Evolutionary conservation across 2,113 vertebrate genomes (phyloP), one percentile per base, ranked within the genome.

Genomic region (Heterotis niloticus): DNA sequence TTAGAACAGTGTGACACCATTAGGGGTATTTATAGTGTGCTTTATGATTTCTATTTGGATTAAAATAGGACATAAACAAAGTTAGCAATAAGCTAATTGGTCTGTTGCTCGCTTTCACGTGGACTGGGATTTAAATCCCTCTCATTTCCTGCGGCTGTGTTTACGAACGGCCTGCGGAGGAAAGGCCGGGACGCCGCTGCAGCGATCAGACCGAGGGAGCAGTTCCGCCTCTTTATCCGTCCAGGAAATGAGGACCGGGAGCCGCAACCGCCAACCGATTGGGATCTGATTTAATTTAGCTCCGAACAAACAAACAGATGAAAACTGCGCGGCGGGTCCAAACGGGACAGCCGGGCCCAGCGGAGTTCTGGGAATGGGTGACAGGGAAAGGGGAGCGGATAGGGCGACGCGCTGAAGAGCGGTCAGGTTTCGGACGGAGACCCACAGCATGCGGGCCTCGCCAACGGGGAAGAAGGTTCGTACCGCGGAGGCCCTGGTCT

Each of bases 91-190:
- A 52, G 75, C 20, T 65, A 65, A 65, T 65, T 62, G 62, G 26
- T 79, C 51, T 72, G 20, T 60, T 16, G 17, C 70, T 17, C 62
- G 81, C 83, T 78, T 82, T 82, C 82, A 83, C 82, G 80, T 82
- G 75, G 79, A 81, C 80, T 78, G 65, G 81, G 81, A 84, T 86
- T 84, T 86, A 75, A 82, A 81, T 80, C 82, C 82, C 77, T 81
- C 85, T 83, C 83, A 85, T 86, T 86, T 86, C 82, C 83, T 83
- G 81, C 84, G 79, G 69, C 84, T 83, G 83, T 83, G 79, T 82
- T 82, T 79, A 84, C 81, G 78, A 81, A 80, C 82, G 77, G 81
- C 64, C 83, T 78, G 69, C 64, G 79, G 77, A 29, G 29, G 20
- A 24, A 62, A n/a, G 75, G 34, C 26, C 0, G 13, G 52, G 75